Conservation (phyloP, 2,113 vertebrate genomes). For the Nyctibius bracteatus region DNA sequence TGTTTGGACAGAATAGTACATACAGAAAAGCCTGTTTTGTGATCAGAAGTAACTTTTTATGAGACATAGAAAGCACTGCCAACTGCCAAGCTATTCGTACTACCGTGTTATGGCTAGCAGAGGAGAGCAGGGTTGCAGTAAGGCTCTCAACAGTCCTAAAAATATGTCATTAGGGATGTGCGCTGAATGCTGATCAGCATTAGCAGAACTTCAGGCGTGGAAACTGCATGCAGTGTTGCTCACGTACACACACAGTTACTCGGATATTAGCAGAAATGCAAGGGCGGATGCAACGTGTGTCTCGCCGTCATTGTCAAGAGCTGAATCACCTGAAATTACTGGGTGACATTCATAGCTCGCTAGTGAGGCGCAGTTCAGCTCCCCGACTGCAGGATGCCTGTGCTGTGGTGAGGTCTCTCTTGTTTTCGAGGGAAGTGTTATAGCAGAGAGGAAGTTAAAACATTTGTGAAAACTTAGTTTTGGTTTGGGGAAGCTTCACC, state of each 20-base stretch:
- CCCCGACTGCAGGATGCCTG: accelerated
- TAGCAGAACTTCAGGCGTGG: background rate
- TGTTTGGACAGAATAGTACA: background rate
- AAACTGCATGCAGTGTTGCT: background rate
- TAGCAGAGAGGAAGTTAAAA: background rate
- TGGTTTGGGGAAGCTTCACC: background rate
- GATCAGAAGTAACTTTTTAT: background rate
- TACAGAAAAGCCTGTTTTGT: background rate
- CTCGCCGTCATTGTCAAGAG: accelerated
- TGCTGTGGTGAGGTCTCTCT: accelerated
- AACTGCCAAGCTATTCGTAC: background rate
- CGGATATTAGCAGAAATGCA: background rate
- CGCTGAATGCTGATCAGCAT: background rate
- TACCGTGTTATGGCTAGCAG: background rate
- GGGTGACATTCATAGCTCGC: background rate
- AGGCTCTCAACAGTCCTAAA: background rate
- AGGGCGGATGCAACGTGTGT: background rate
- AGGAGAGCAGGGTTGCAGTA: background rate
- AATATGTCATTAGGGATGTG: background rate
- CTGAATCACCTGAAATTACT: background rate
- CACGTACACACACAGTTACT: accelerated
- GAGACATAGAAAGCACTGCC: background rate
- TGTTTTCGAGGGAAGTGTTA: background rate
- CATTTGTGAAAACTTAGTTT: background rate
- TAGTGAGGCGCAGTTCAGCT: background rate